phyloP scores from a whole-genome alignment of 2,888 invertebrate species.

The Campaea margaritaria region DNA sequence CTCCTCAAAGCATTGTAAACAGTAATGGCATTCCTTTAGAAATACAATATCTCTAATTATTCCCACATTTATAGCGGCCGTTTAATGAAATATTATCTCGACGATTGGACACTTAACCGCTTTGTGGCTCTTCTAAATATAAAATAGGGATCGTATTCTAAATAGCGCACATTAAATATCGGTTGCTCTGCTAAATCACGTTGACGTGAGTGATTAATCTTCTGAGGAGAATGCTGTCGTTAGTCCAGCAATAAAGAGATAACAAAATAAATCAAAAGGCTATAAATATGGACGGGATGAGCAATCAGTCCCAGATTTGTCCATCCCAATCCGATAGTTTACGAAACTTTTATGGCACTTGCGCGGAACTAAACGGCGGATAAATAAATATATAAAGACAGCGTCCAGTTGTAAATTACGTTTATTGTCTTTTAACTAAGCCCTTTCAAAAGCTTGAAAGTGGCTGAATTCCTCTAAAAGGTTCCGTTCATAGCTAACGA shows the following conservation, averaged over 20 bases:
- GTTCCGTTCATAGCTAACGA: constrained; percentile 55
- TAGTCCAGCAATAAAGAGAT: constrained; percentile 83
- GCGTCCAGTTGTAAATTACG: constrained; percentile 71
- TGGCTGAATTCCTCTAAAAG: constrained; percentile 40
- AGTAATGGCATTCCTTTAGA: constrained; percentile 43
- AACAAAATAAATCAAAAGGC: constrained; percentile 84
- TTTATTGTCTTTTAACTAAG: constrained; percentile 69
- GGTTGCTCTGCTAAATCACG: constrained; percentile 84
- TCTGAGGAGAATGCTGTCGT: constrained; percentile 82
- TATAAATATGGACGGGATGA: constrained; percentile 80
- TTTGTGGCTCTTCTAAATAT: constrained; percentile 75
- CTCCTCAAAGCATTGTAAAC: constrained; percentile 42
- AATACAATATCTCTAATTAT: constrained; percentile 57
- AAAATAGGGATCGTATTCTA: constrained; percentile 73
- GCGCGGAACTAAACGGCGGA: constrained; percentile 68
- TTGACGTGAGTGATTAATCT: constrained; percentile 83
- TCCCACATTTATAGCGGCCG: constrained; percentile 46
- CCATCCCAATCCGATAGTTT: constrained; percentile 72
- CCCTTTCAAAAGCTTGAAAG: constrained; percentile 50
- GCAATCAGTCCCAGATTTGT: constrained; percentile 79
- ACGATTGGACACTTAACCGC: constrained; percentile 72
- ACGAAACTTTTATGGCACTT: constrained; percentile 76
- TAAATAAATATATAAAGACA: constrained; percentile 67
- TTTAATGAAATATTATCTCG: constrained; percentile 61
- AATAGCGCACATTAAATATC: constrained; percentile 82